phyloP scores from a whole-genome alignment of 2,797 vertebrate genomes.

The Spondyliosoma cantharus region DNA sequence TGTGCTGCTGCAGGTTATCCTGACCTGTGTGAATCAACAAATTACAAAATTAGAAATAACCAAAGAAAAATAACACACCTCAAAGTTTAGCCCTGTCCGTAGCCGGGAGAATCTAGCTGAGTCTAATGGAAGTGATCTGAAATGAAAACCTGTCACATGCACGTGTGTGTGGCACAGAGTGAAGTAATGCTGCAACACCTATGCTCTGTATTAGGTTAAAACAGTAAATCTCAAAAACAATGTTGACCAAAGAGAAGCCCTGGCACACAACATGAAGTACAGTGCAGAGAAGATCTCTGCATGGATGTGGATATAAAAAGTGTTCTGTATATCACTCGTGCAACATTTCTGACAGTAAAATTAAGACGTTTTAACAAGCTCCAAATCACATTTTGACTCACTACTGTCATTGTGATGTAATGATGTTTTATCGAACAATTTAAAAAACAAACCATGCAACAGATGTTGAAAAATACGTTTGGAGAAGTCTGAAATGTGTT shows the following conservation, averaged over 20 bases:
- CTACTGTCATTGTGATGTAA: neutral
- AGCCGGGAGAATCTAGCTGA: neutral
- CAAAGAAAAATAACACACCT: constrained; percentile 20
- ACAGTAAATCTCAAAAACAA: constrained; percentile 10
- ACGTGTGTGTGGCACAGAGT: constrained; percentile 7
- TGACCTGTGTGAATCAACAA: constrained; percentile 1
- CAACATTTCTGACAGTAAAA: neutral
- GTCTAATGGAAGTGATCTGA: constrained; percentile 44
- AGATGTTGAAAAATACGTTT: neutral
- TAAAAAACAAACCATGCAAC: neutral
- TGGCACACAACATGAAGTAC: neutral
- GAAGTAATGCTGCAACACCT: constrained; percentile 25
- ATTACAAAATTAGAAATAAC: neutral
- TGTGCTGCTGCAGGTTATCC: constrained; percentile 8
- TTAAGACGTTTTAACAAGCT: neutral
- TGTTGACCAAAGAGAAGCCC: constrained; percentile 13
- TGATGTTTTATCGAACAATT: neutral
- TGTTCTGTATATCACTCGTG: neutral
- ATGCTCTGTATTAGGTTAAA: constrained; percentile 7
- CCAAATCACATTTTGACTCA: neutral
- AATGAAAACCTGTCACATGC: constrained; percentile 33
- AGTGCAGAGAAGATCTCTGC: neutral
- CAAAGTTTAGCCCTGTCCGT: constrained; percentile 4
- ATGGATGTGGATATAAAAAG: neutral
- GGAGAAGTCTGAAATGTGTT: neutral